Evolutionary conservation across 2,888 invertebrate species (phyloP).

Genomic region (Trichacis sp.): DNA sequence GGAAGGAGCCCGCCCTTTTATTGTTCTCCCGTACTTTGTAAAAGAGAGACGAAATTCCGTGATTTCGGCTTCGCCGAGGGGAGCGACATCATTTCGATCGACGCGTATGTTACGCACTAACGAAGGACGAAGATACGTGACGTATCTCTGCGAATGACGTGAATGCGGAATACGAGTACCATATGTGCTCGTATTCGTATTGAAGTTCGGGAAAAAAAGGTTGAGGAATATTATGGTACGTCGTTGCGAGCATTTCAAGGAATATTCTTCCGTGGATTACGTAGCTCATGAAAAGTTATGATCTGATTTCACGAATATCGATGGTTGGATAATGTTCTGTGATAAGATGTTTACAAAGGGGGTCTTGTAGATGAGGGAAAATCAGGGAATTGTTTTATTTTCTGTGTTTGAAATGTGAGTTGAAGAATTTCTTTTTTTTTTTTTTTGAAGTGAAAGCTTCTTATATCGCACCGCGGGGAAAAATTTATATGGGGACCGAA

Average conservation of each 20-base stretch:
- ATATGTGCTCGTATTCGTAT: slow-evolving; percentile 15
- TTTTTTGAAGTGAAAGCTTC: no score
- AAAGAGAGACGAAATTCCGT: slow-evolving; percentile 36
- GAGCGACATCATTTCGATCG: slow-evolving; percentile 18
- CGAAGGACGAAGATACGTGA: slow-evolving; percentile 26
- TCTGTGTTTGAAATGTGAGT: no score
- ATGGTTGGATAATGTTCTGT: no score
- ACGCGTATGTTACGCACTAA: slow-evolving; percentile 24
- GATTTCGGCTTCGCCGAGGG: slow-evolving; percentile 29
- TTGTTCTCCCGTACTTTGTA: slow-evolving; percentile 32
- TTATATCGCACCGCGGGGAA: no score
- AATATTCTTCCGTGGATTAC: not conserved
- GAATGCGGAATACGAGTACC: slow-evolving; percentile 26
- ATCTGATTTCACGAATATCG: not conserved
- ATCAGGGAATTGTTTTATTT: no score
- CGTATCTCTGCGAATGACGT: slow-evolving; percentile 28
- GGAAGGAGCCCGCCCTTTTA: slow-evolving; percentile 34
- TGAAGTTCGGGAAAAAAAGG: not conserved
- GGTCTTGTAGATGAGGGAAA: no score
- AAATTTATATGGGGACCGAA: no score
- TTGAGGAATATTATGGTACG: not conserved
- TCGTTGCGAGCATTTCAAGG: not conserved
- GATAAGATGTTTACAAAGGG: no score
- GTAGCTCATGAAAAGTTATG: not conserved
- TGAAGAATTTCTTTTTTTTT: no score